Evolutionary conservation across 2,888 invertebrate species (phyloP).

Genomic region (Chromoteleia sp.): DNA sequence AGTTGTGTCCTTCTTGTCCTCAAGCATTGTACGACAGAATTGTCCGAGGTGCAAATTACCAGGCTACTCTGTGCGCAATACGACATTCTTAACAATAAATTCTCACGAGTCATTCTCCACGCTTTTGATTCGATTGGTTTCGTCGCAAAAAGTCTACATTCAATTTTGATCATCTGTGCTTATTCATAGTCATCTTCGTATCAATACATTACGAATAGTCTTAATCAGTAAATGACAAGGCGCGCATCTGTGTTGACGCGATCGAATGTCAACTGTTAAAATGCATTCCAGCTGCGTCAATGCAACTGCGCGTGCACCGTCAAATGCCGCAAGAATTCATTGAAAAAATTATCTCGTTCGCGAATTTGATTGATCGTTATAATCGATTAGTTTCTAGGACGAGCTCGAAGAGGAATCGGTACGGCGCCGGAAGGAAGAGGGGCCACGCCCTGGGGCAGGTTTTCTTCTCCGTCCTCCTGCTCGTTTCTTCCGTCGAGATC

Average conservation of each 20-base stretch:
- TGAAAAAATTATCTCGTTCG: constrained; percentile 51
- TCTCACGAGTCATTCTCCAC: constrained; percentile 46
- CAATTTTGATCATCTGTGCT: constrained; percentile 30
- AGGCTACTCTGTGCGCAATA: constrained; percentile 48
- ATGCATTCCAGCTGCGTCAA: background rate
- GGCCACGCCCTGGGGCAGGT: constrained; percentile 82
- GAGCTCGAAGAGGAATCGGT: constrained; percentile 79
- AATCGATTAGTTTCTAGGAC: constrained; percentile 79
- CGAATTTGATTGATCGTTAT: constrained; percentile 22
- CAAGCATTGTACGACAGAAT: constrained; percentile 39
- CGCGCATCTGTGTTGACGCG: constrained; percentile 1
- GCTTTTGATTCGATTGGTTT: constrained; percentile 28
- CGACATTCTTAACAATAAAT: constrained; percentile 61
- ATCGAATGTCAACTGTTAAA: background rate
- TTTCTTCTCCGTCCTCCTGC: constrained; percentile 83
- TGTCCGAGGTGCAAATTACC: constrained; percentile 25
- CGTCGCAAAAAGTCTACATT: background rate
- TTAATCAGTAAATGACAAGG: constrained; percentile 25
- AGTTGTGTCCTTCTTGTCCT: constrained; percentile 33
- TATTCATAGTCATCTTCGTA: constrained; percentile 5
- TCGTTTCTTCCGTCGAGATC: constrained; percentile 82
- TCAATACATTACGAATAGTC: constrained; percentile 20
- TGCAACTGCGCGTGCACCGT: background rate
- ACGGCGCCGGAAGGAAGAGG: constrained; percentile 83
- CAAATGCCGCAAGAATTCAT: constrained; percentile 56